Evolutionary conservation across 2,888 invertebrate genomes (phyloP).

Genomic region (Bombylius discolor): DNA sequence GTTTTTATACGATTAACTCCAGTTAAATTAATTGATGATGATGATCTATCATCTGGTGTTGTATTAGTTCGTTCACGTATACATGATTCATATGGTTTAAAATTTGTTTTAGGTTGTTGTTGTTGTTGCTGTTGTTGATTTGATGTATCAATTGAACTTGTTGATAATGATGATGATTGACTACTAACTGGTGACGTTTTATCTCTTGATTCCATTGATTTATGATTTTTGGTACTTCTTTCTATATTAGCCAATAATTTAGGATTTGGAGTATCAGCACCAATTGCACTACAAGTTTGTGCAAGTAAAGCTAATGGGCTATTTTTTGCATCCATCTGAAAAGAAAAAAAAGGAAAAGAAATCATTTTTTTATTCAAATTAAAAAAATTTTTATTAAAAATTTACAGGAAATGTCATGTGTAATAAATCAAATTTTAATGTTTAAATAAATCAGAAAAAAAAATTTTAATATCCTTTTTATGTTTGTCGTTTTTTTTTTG

Average conservation of each 20-base stretch:
- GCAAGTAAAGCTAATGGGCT: slow-evolving; percentile 90
- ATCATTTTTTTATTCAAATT: too few species aligned
- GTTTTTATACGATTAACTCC: slow-evolving; percentile 25
- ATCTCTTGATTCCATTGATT: slow-evolving; percentile 41
- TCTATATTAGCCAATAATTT: slow-evolving; percentile 62
- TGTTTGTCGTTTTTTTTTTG: too few species aligned
- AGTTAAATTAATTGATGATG: slow-evolving; percentile 12
- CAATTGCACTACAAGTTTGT: slow-evolving; percentile 96
- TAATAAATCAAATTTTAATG: too few species aligned
- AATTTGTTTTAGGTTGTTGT: slow-evolving; percentile 45
- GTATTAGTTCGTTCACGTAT: slow-evolving; percentile 46
- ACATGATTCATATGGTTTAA: slow-evolving; percentile 65
- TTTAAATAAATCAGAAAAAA: too few species aligned
- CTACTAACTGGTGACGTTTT: slow-evolving; percentile 43
- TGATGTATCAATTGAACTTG: slow-evolving; percentile 25
- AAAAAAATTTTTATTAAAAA: too few species aligned
- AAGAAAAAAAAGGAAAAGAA: slow-evolving; percentile 34
- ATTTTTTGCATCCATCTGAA: slow-evolving; percentile 94
- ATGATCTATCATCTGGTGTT: slow-evolving; percentile 45
- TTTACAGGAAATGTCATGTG: too few species aligned
- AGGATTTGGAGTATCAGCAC: slow-evolving; percentile 71
- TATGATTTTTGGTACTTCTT: slow-evolving; percentile 47
- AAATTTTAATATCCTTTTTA: too few species aligned
- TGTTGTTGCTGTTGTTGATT: slow-evolving; percentile 19
- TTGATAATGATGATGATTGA: slow-evolving; percentile 37